Conservation (phyloP, 2,113 vertebrate genomes). For the Variabilichromis moorii region DNA sequence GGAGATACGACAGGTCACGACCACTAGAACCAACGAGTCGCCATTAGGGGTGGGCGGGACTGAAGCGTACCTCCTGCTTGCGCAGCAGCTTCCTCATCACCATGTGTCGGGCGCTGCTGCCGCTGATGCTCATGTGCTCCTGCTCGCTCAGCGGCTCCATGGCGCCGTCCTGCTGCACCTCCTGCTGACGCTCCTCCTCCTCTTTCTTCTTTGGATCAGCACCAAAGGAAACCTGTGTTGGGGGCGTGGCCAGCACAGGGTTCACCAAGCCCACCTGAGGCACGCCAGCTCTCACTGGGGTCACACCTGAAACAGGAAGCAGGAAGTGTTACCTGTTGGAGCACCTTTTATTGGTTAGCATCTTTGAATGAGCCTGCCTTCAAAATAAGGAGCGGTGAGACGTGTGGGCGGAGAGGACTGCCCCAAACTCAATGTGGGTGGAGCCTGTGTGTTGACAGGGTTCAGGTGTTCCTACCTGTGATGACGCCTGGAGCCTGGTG, state of each 20-base stretch:
- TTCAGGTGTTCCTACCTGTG: conserved; percentile 75
- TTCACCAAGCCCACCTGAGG: conserved; percentile 90
- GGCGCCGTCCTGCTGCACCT: conserved; percentile 74
- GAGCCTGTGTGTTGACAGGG: neutral
- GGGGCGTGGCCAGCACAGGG: conserved; percentile 84
- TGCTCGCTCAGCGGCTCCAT: conserved; percentile 87
- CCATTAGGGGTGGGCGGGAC: neutral
- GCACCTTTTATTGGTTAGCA: neutral
- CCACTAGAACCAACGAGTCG: rapidly evolving
- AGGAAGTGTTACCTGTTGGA: neutral
- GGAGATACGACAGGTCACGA: neutral
- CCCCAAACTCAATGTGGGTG: neutral
- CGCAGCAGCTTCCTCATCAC: conserved; percentile 47
- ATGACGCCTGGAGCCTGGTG: conserved; percentile 90
- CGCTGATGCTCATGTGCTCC: conserved; percentile 91
- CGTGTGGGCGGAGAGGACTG: neutral
- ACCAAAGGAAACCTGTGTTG: conserved; percentile 19
- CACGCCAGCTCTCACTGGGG: conserved; percentile 77
- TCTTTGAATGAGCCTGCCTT: neutral
- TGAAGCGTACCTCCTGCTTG: conserved; percentile 22
- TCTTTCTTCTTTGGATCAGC: conserved; percentile 75
- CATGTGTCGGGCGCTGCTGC: conserved; percentile 85
- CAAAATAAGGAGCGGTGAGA: neutral
- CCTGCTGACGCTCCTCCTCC: conserved; percentile 68
- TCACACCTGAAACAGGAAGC: conserved; percentile 75